These are phyloP conservation scores for Chloebia gouldiae DNA, from an alignment of 2,113 vertebrate species.

Conservation along the genomic window DNA sequence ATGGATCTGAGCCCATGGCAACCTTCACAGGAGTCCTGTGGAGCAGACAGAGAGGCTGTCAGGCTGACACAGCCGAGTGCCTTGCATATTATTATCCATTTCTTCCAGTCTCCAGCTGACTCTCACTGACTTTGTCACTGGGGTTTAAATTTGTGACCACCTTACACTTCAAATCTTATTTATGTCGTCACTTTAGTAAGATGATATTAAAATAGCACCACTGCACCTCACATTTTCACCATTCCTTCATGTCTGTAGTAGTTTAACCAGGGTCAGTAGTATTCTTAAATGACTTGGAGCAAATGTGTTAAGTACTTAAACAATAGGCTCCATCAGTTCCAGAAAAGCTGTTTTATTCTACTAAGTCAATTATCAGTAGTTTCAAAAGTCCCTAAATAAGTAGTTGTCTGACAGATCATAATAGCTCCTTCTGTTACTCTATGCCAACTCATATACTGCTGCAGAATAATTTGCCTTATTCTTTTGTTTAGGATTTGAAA, in stretches of 20 bases:
- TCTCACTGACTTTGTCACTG: constrained; percentile 9
- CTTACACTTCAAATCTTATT: neutral
- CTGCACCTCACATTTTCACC: neutral
- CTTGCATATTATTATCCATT: constrained; percentile 51
- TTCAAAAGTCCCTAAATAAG: constrained; percentile 61
- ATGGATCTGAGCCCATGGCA: constrained; percentile 63
- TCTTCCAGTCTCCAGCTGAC: constrained; percentile 29
- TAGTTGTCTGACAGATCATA: constrained; percentile 60
- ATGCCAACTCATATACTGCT: constrained; percentile 29
- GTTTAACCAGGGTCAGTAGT: neutral
- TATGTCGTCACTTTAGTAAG: neutral
- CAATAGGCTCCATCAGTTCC: constrained; percentile 50
- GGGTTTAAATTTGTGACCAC: constrained; percentile 1
- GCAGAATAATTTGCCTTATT: constrained; percentile 53
- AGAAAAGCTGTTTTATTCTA: constrained; percentile 55
- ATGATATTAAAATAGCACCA: neutral
- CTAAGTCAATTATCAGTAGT: constrained; percentile 57
- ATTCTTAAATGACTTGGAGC: constrained; percentile 14
- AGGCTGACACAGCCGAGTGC: constrained; percentile 54
- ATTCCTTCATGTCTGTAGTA: neutral
- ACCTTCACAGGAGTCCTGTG: constrained; percentile 58
- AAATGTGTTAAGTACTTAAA: constrained; percentile 32
- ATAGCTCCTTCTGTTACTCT: constrained; percentile 56
- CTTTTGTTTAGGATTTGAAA: constrained; percentile 55
- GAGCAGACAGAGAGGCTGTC: constrained; percentile 63